Conservation (phyloP, 2,888 invertebrate genomes). For the Empis stercorea region DNA sequence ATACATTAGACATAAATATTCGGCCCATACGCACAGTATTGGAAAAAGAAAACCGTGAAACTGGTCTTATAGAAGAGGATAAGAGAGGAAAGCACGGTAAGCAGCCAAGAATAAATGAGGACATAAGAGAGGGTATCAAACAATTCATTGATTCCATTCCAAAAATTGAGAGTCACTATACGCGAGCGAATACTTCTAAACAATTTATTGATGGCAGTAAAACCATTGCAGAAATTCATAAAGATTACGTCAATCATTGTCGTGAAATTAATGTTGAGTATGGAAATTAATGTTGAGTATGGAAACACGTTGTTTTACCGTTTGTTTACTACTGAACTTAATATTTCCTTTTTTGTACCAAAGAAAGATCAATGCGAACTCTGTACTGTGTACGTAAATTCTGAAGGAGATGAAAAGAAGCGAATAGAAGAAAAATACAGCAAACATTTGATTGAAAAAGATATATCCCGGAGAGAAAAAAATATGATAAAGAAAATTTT, state of each 20-base stretch:
- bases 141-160: slow-evolving; percentile 2
- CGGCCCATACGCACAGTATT: slow-evolving; percentile 2
- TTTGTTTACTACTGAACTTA: slow-evolving; percentile 1
- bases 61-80: slow-evolving; percentile 1
- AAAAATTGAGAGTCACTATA: slow-evolving; percentile 4
- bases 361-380: slow-evolving; percentile 2
- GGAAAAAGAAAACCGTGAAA: slow-evolving; percentile 1
- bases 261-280: slow-evolving; percentile 2
- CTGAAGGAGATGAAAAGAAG: background rate
- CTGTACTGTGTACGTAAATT: slow-evolving; percentile 2
- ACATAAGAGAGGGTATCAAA: slow-evolving; percentile 1
- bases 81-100: slow-evolving; percentile 3
- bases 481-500: slow-evolving; percentile 2
- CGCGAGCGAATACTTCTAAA: slow-evolving; percentile 3
- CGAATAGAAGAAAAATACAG: slow-evolving; percentile 1
- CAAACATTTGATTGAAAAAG: slow-evolving; percentile 3
- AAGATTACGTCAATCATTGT: slow-evolving; percentile 2
- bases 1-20: slow-evolving; percentile 5
- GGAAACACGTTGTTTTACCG: background rate
- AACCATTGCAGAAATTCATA: slow-evolving; percentile 3
- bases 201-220: slow-evolving; percentile 3
- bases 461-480: slow-evolving; percentile 4
- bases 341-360: background rate
- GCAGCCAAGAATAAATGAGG: slow-evolving; percentile 1
- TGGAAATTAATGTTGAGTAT: too few relatives aligned